Conservation (phyloP, 2,113 vertebrate genomes). For the Cairina moschata region DNA sequence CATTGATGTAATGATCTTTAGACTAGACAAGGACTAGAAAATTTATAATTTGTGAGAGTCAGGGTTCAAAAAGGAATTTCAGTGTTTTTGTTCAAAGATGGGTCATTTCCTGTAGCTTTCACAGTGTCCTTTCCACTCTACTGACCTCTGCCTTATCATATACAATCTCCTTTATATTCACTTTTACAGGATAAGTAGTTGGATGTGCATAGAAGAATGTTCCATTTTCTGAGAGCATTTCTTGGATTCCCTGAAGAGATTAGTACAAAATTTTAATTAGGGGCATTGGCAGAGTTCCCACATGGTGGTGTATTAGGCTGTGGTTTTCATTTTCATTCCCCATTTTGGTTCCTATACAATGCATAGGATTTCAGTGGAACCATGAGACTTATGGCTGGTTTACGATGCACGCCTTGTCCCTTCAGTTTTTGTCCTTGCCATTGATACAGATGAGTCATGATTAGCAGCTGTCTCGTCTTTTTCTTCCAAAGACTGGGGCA, state of each 20-base stretch:
- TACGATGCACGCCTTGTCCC: neutral
- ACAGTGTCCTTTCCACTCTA: conserved; percentile 63
- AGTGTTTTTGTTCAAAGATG: conserved; percentile 46
- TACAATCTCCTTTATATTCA: conserved; percentile 20
- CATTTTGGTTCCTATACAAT: conserved; percentile 1
- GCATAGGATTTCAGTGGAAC: conserved; percentile 4
- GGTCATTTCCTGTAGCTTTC: conserved; percentile 62
- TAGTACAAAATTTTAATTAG: conserved; percentile 62
- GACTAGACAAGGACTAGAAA: neutral
- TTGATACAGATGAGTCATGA: conserved; percentile 35
- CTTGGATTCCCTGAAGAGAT: conserved; percentile 56
- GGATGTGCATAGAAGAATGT: conserved; percentile 40
- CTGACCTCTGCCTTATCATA: conserved; percentile 54
- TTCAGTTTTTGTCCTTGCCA: neutral
- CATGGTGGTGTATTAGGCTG: conserved; percentile 6
- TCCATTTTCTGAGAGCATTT: conserved; percentile 50
- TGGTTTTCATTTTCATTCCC: conserved; percentile 37
- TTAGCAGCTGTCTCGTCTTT: conserved; percentile 29
- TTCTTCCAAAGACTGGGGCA: conserved; percentile 43
- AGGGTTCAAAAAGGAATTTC: conserved; percentile 31
- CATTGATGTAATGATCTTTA: neutral
- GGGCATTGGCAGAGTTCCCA: conserved; percentile 47
- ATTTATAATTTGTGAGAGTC: conserved; percentile 13
- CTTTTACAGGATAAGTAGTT: conserved; percentile 31
- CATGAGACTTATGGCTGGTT: neutral